These are phyloP conservation scores for Bradypodion ventrale DNA, from an alignment of 2,797 vertebrate species.

Conservation along the genomic window DNA sequence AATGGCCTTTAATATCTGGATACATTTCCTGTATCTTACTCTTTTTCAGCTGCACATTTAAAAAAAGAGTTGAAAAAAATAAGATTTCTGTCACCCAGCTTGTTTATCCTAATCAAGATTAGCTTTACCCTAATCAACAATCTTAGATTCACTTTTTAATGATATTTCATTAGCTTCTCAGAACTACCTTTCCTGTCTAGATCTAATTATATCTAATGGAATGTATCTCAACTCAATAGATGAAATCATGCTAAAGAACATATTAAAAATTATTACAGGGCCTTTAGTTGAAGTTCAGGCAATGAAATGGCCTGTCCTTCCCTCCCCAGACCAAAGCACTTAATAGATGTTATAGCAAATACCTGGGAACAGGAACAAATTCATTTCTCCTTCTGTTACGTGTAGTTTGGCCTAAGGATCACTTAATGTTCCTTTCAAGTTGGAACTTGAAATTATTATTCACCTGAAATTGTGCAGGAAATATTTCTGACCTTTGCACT, in stretches of 20 bases:
- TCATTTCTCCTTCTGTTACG: background rate
- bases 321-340: constrained; percentile 54
- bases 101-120: constrained; percentile 85
- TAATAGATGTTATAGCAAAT: constrained; percentile 16
- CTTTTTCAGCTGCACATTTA: constrained; percentile 62
- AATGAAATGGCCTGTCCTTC: constrained; percentile 53
- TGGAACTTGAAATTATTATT: constrained; percentile 20
- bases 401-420: constrained; percentile 7
- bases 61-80: constrained; percentile 72
- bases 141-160: constrained; percentile 83
- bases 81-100: constrained; percentile 74
- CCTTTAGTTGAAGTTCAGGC: constrained; percentile 52
- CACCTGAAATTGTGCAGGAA: background rate
- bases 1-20: constrained; percentile 53
- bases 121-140: constrained; percentile 84
- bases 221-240: constrained; percentile 84
- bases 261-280: constrained; percentile 73
- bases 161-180: constrained; percentile 85
- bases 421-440: background rate
- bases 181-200: constrained; percentile 84
- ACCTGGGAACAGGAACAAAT: constrained; percentile 3
- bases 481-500: constrained; percentile 1
- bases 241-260: constrained; percentile 79
- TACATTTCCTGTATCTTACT: constrained; percentile 48
- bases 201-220: constrained; percentile 86